Base-by-base conservation (phyloP, 2,113 vertebrate genomes). In the Cyprinodon variegatus region DNA sequence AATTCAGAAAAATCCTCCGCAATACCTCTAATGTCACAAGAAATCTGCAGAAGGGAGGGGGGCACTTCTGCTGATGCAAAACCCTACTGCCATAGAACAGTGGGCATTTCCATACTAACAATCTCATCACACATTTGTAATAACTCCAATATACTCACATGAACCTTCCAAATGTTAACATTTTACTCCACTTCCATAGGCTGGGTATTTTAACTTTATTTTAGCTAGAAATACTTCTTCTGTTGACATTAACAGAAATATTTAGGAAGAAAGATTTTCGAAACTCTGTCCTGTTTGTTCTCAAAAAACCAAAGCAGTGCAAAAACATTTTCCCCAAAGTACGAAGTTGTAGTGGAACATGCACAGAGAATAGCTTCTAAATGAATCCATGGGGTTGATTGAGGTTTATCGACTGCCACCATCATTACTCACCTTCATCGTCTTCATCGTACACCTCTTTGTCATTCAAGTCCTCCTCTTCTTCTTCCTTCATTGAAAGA, bases 391-490 rank as follows among this genome's bases (percentile, higher is more conserved):
- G 3, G 36, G 20, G 41, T 43, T 29, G n/a, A 17, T 68, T 12
- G 9, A 11, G 63, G 9, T 53, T 17, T 3, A 39, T 40, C 3
- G 1, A 53, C 38, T 22, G 40, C 10, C 20, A 15, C n/a, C 29
- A 12, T 20, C 50, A 11, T 46, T 40, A 77, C 93, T 93, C 83
- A 92, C 93, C 97, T 0, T 97, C 96, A 22, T 97, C 96, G 9
- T 97, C 96, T 45, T 97, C 96, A 0, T 97, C 96, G 13, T 97
- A 96, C 11, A 96, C 96, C 68, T 97, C 96, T 1, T 89, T 94
- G 6, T 97, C 96, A 0, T 97, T 97, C 71, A 93, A 41, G 53
- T 92, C 92, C 17, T 90, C 92, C 22, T 90, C 92, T 72, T 96
- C 96, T 37, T 98, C 96, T 88, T 98, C 96, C 96, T 97, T 78